Conservation (phyloP, 1,140 invertebrate genomes). For the Elymnias hypermnestra region DNA sequence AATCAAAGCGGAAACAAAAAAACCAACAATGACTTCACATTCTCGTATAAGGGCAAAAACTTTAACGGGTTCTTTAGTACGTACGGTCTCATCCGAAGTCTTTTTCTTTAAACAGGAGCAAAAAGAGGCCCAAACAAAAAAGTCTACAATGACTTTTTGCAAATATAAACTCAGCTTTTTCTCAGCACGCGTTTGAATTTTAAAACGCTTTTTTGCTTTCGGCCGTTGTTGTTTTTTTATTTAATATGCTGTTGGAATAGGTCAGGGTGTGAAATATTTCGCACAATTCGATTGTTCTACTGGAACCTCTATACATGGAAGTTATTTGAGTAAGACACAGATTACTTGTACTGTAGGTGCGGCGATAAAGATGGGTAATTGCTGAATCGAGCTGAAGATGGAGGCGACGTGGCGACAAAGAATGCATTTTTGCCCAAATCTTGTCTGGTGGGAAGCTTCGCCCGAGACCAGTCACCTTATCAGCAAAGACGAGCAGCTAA, state of each 20-base stretch:
- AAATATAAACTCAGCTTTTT: slow-evolving; percentile 50
- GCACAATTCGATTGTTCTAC: too few species aligned
- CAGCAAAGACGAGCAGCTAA: too few species aligned
- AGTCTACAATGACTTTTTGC: slow-evolving; percentile 60
- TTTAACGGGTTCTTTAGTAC: slow-evolving; percentile 53
- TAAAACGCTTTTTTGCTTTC: slow-evolving; percentile 50
- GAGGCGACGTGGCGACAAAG: too few species aligned
- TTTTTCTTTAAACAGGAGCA: slow-evolving; percentile 50
- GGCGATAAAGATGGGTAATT: too few species aligned
- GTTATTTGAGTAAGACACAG: too few species aligned
- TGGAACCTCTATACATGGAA: too few species aligned
- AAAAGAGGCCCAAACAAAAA: slow-evolving; percentile 46
- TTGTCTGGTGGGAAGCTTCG: too few species aligned
- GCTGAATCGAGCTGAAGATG: too few species aligned
- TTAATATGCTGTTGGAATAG: slow-evolving; percentile 40
- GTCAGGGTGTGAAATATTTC: slow-evolving; percentile 27
- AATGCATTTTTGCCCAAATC: too few species aligned
- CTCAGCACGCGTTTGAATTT: slow-evolving; percentile 60
- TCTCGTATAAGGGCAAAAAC: slow-evolving; percentile 46
- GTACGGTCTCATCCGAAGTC: slow-evolving; percentile 38
- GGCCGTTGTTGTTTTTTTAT: slow-evolving; percentile 41
- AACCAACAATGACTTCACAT: slow-evolving; percentile 37
- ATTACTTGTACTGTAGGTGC: too few species aligned
- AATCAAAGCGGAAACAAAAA: slow-evolving; percentile 23
- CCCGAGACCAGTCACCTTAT: too few species aligned